Conservation (phyloP, 2,797 vertebrate genomes). For the Mionectes olivaceus region DNA sequence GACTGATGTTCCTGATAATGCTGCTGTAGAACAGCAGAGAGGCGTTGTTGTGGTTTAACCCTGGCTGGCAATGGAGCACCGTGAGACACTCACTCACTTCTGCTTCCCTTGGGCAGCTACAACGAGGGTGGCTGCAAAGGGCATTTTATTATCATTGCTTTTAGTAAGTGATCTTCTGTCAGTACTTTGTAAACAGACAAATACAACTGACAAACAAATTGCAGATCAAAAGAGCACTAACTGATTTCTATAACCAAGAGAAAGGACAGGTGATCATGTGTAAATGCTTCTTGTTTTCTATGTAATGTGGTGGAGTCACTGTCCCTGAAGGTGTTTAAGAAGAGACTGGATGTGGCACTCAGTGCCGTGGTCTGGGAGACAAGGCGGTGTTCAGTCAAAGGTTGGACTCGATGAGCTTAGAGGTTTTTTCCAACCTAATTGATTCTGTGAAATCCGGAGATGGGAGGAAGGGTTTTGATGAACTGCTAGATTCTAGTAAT, state of each 20-base stretch:
- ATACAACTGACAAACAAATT: not conserved
- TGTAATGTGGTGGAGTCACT: no score
- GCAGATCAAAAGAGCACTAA: not conserved
- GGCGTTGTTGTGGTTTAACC: accelerated
- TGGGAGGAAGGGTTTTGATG: not conserved
- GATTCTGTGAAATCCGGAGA: not conserved
- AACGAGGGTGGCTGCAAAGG: accelerated
- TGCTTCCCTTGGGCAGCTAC: not conserved
- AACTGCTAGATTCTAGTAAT: not conserved
- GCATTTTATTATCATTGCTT: not conserved
- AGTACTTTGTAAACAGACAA: not conserved
- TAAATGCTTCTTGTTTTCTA: not conserved
- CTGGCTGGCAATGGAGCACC: not conserved
- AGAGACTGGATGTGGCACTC: no score
- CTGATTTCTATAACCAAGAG: not conserved
- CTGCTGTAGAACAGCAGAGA: not conserved
- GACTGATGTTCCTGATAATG: not conserved
- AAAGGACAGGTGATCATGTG: not conserved
- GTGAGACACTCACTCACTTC: not conserved
- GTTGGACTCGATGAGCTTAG: no score
- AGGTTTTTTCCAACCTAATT: no score
- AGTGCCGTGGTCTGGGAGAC: no score
- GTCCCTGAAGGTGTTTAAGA: no score
- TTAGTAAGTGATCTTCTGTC: not conserved
- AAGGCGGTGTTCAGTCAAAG: no score